These are phyloP conservation scores for Neosilurus mollespiculum DNA, from an alignment of 2,797 vertebrate species.

Conservation along the genomic window DNA sequence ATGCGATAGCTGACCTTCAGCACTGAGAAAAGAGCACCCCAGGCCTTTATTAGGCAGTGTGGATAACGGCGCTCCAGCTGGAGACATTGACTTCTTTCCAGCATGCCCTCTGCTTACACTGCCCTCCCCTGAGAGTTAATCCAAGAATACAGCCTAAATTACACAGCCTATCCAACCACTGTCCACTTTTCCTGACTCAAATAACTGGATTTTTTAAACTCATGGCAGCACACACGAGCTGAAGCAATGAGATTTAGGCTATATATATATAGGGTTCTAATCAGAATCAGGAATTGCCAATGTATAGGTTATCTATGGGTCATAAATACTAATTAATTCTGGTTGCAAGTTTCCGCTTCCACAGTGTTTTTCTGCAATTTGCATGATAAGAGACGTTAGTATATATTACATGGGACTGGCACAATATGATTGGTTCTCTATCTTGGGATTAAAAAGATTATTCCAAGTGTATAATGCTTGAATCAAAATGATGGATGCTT, in stretches of 20 bases:
- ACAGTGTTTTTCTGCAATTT: too few relatives aligned
- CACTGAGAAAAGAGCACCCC: constrained; percentile 39
- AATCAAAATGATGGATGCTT: too few relatives aligned
- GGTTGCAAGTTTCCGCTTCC: neutral
- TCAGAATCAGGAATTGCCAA: constrained; percentile 16
- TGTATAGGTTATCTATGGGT: neutral
- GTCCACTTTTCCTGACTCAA: constrained; percentile 43
- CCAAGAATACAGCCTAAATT: constrained; percentile 21
- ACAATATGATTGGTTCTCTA: too few relatives aligned
- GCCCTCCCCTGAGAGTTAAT: constrained; percentile 38
- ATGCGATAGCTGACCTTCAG: constrained; percentile 48
- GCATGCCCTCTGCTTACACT: constrained; percentile 32
- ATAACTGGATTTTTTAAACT: constrained; percentile 26
- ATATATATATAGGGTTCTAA: neutral
- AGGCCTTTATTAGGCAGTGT: constrained; percentile 40
- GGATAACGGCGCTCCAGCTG: constrained; percentile 34
- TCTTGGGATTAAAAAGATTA: too few relatives aligned
- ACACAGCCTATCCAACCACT: constrained; percentile 20
- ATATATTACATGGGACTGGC: too few relatives aligned
- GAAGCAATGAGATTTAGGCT: neutral
- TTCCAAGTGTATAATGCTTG: too few relatives aligned
- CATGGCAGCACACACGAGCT: constrained; percentile 15
- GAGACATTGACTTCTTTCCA: constrained; percentile 43
- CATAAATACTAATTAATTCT: neutral
- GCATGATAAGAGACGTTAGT: too few relatives aligned